Percentiles rank a stretch among this genome's conserved stretches.
phyloP scores from a whole-genome alignment of 2,888 invertebrate species.

The Machimus rusticus region DNA sequence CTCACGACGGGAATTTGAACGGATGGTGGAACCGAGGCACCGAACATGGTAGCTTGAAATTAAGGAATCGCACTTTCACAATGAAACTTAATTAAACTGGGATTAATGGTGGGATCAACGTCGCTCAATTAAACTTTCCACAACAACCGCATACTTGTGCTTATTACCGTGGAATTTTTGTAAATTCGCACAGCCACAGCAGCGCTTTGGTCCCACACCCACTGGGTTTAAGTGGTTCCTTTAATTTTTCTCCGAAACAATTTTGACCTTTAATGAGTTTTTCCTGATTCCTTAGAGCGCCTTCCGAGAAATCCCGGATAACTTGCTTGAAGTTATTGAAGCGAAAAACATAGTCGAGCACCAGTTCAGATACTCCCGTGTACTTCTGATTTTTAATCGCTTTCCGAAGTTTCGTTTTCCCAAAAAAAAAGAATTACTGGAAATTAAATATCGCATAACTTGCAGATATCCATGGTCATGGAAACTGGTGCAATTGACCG shows the following conservation, averaged over 20 bases:
- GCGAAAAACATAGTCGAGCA: not conserved
- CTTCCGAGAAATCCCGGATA: not conserved
- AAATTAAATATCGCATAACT: not conserved
- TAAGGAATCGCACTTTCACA: conserved; percentile 27
- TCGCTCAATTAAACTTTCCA: conserved; percentile 38
- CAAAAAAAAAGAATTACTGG: not conserved
- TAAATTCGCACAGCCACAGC: not conserved
- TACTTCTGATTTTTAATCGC: not conserved
- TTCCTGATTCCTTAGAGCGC: not conserved
- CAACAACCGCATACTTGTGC: conserved; percentile 36
- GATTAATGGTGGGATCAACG: conserved; percentile 34
- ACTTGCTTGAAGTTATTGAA: not conserved
- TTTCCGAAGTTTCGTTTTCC: not conserved
- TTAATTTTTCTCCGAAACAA: not conserved
- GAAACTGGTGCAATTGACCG: not conserved
- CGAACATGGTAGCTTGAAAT: not conserved
- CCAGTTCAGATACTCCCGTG: not conserved
- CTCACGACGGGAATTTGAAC: not conserved
- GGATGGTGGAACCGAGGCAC: not conserved
- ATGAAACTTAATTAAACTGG: conserved; percentile 38
- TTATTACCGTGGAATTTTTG: conserved; percentile 34
- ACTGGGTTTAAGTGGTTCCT: not conserved
- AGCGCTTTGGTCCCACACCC: not conserved
- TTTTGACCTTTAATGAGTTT: not conserved
- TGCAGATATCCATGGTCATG: not conserved